Evolutionary conservation across 2,888 invertebrate genomes (phyloP).

Genomic region (Pristionchus japonicus): DNA sequence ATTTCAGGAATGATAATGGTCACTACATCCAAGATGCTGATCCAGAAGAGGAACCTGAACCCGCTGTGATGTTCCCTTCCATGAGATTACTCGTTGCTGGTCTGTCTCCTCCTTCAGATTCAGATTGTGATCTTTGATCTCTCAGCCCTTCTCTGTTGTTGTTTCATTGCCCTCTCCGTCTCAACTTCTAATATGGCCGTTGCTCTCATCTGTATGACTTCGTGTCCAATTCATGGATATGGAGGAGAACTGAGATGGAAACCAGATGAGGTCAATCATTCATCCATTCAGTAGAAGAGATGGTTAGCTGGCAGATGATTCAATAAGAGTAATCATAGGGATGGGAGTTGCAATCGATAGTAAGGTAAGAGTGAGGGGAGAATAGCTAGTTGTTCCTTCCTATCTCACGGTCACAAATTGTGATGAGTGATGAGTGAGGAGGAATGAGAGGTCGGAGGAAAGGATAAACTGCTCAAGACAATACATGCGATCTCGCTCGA

Average conservation of each 20-base stretch:
- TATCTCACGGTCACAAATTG: not conserved
- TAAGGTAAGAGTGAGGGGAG: not conserved
- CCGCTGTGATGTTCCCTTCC: conserved; percentile 69
- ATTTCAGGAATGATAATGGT: not conserved
- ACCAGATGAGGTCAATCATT: conserved; percentile 57
- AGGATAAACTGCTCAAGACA: not conserved
- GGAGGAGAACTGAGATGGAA: conserved; percentile 65
- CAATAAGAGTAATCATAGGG: not conserved
- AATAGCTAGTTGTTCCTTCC: conserved; percentile 4
- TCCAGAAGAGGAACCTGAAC: conserved; percentile 48
- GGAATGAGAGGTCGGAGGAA: not conserved
- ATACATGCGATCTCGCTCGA: not conserved
- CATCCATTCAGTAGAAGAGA: too few relatives aligned
- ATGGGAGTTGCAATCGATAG: not conserved
- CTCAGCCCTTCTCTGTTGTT: conserved; percentile 69
- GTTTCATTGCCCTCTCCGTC: conserved; percentile 71
- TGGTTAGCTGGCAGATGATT: not conserved
- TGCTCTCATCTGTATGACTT: conserved; percentile 74
- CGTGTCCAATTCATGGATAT: conserved; percentile 71
- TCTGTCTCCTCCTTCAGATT: not conserved
- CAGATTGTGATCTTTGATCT: not conserved
- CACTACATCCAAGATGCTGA: not conserved
- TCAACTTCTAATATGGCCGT: conserved; percentile 72
- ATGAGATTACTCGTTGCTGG: conserved; percentile 70
- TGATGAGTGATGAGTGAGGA: too few relatives aligned